Base-by-base conservation (phyloP, 2,113 vertebrate species). In the Tonatia bakeri region DNA sequence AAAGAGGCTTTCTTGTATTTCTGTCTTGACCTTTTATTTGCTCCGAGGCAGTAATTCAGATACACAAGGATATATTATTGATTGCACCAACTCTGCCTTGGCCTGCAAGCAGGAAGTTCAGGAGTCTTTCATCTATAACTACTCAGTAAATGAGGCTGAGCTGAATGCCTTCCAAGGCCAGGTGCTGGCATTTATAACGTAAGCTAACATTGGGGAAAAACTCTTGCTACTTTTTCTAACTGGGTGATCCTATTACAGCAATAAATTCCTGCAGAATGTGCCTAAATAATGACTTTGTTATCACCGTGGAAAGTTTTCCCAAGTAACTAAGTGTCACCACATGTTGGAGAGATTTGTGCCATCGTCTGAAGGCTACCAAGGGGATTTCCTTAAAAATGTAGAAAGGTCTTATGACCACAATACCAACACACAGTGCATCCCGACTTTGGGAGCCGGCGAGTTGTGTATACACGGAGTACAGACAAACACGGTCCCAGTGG, bases 11-110 rank as follows among this genome's bases (percentile, higher is more conserved):
- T 90, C 26, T 52, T 82, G 20, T 69, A 47, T 64, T 8, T 93
- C 7, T 87, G n/a, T 45, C 92, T 96, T 87, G 52, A 86, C 47
- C 22, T 77, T 82, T 22, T 16, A 87, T 93, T 91, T 87, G 26
- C 26, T 17, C 10, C 31, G n/a, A 75, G 31, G 8, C 24, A 91
- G 59, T 81, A 81, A 81, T 80, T 4, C 40, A 95, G 69, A 20
- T 81, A 26, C 19, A 72, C 86, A 4, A 82, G 36, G 26, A 87
- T 92, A 54, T 73, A 87, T 82, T 94, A 61, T 59, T 92, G 16
- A 72, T 87, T 90, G 38, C n/a, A 52, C 28, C 70, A 20, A 77
- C 33, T 88, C 75, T 86, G 50, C 16, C 7, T 77, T 89, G 33
- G 38, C 54, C n/a, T 83, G 33, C 14, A 31, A 90, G 33, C 11